Percentiles rank a stretch among this genome's conserved stretches.
phyloP scores from a whole-genome alignment of 2,888 invertebrate genomes.

The Synergus laeviventris region DNA sequence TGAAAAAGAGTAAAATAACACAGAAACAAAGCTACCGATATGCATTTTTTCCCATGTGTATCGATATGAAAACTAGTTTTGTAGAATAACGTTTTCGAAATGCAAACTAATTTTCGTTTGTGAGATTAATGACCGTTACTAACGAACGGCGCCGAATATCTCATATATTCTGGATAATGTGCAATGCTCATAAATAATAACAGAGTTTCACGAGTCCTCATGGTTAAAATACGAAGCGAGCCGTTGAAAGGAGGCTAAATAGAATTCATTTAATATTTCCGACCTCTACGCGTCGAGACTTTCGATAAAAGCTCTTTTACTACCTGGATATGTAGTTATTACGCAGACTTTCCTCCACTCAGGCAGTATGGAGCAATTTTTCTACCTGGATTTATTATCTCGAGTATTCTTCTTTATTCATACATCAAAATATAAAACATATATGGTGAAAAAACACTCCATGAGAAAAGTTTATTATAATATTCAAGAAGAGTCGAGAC shows the following conservation, averaged over 20 bases:
- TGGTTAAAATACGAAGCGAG: constrained; percentile 53
- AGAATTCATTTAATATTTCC: constrained; percentile 64
- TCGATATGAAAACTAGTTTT: not conserved
- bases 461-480: not conserved
- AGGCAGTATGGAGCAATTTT: not conserved
- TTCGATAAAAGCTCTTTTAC: constrained; percentile 49
- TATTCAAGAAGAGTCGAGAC: not conserved
- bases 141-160: constrained; percentile 65
- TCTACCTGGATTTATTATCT: not conserved
- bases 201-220: constrained; percentile 54
- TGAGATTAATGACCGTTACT: constrained; percentile 67
- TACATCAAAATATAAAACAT: not conserved
- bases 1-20: not conserved
- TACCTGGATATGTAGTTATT: constrained; percentile 7
- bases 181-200: constrained; percentile 70
- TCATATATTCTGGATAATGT: constrained; percentile 69
- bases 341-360: not conserved
- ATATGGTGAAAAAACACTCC: not conserved
- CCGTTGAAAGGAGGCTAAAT: constrained; percentile 61
- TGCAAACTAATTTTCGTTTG: constrained; percentile 67
- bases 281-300: constrained; percentile 45
- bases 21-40: not conserved
- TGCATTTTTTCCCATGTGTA: not conserved
- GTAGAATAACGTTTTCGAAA: constrained; percentile 62
- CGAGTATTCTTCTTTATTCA: not conserved